Percentiles rank a stretch among this genome's conserved stretches.
phyloP scores from a whole-genome alignment of 2,888 invertebrate genomes.

The Leptinotarsa rubiginosa region DNA sequence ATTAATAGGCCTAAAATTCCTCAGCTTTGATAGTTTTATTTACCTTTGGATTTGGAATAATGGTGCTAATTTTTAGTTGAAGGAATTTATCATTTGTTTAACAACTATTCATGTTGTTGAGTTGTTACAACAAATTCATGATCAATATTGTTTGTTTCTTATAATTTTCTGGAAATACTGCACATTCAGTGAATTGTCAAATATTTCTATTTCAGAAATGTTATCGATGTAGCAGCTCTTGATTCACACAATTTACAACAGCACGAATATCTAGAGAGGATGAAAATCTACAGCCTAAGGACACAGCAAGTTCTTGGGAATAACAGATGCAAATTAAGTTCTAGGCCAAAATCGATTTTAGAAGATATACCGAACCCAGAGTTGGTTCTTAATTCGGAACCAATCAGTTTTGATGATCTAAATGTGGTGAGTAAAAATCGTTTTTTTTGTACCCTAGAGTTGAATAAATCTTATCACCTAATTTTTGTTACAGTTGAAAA shows the following conservation, averaged over 20 bases:
- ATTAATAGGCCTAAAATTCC: too few relatives aligned
- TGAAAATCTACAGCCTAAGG: constrained; percentile 76
- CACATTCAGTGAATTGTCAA: background rate
- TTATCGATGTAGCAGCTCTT: constrained; percentile 93
- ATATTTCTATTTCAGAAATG: constrained; percentile 74
- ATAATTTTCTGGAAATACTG: too few relatives aligned
- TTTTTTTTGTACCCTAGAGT: background rate
- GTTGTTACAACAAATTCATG: too few relatives aligned
- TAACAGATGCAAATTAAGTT: constrained; percentile 62
- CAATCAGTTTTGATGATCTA: constrained; percentile 74
- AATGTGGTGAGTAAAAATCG: constrained; percentile 73
- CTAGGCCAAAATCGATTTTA: constrained; percentile 69
- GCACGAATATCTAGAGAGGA: constrained; percentile 87
- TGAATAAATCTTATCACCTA: background rate
- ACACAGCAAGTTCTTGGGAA: constrained; percentile 69
- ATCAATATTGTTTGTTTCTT: too few relatives aligned
- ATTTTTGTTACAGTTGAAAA: constrained; percentile 74
- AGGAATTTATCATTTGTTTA: too few relatives aligned
- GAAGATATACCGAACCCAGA: constrained; percentile 83
- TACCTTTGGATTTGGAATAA: too few relatives aligned
- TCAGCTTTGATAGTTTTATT: too few relatives aligned
- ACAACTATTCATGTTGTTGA: too few relatives aligned
- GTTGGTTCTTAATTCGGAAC: constrained; percentile 73
- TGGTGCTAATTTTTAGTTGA: too few relatives aligned
- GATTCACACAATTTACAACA: constrained; percentile 90